phyloP scores from a whole-genome alignment of 2,888 invertebrate genomes.

The Nymphalis polychloros region DNA sequence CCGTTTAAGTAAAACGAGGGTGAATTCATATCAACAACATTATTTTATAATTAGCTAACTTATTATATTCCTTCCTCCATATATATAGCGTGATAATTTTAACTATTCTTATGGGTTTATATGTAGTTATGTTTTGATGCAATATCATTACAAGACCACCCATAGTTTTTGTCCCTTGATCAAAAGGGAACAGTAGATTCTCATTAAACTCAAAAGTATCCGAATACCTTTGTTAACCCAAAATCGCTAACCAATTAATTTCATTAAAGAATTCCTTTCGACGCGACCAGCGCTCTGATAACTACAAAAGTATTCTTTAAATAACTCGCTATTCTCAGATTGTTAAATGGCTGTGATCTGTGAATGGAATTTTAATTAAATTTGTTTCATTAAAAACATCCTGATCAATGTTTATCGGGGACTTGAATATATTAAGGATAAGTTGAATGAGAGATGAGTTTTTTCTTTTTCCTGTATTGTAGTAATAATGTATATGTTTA shows the following conservation, averaged over 20 bases:
- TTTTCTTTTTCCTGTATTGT: neutral
- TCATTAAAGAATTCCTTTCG: conserved; percentile 74
- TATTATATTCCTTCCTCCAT: too few species aligned
- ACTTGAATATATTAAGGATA: conserved; percentile 23
- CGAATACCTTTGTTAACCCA: conserved; percentile 63
- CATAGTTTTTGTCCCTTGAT: conserved; percentile 36
- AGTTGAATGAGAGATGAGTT: conserved; percentile 14
- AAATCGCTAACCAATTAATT: conserved; percentile 73
- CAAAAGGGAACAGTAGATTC: conserved; percentile 56
- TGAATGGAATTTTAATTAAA: conserved; percentile 75
- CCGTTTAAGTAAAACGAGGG: too few species aligned
- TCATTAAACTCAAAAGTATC: conserved; percentile 68
- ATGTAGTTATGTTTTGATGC: neutral
- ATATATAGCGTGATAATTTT: too few species aligned
- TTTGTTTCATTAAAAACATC: conserved; percentile 42
- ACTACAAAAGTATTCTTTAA: conserved; percentile 65
- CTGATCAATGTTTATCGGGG: conserved; percentile 29
- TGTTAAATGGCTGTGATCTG: conserved; percentile 54
- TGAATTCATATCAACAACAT: too few species aligned
- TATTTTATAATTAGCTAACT: too few species aligned
- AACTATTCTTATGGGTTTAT: neutral
- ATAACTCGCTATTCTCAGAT: conserved; percentile 54
- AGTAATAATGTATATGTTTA: neutral
- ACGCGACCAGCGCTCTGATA: conserved; percentile 61
- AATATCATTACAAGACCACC: conserved; percentile 21